Base-by-base conservation (phyloP, 1,140 invertebrate genomes). In the Drosophila paulistorum region DNA sequence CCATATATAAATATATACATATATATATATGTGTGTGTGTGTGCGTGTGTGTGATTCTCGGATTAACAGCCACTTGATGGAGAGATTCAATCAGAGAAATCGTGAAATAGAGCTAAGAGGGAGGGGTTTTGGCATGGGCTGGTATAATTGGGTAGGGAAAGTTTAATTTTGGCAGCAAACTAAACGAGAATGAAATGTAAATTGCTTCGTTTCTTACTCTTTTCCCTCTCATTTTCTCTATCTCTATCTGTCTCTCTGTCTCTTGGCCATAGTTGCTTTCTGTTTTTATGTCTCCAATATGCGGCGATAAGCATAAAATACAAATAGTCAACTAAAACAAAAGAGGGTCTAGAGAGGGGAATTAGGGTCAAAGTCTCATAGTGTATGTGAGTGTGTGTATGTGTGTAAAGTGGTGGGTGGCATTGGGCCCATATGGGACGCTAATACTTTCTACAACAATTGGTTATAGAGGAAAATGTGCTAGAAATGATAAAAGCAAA, bases 131-230 rank as follows among this genome's bases (percentile, higher is more conserved):
- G 6, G 6, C 2, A 7, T 30, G 30, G 30, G 30, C 7, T 37
- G 3, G 17, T 4, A 51, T 51, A 51, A 51, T 51, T 39, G 37
- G 45, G 3, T 17, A 9, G 35, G 58, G 26, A 59, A 37, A 55
- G 35, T 51, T 51, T 65, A 67, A 55, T 82, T 74, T 82, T 68
- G 65, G 65, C 59, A 68, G 41, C 41, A 54, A 75, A 74, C 72
- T 63, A 68, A 78, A 55, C 68, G 58, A 74, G 75, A 83, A 74
- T 68, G 69, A 69, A 80, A 84, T 84, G 81, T 77, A 84, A 84
- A 84, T 80, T 71, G 68, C 69, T 65, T 11, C 7, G 42, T 42
- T 60, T 58, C 35, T 10, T 37, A 11, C 35, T 37, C 9, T 37
- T 10, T 37, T 26, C 30, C 51, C 60, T 37, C 41, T 41, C 58